Evolutionary conservation across 2,797 vertebrate genomes (phyloP).

Genomic region (Labeo calbasu): DNA sequence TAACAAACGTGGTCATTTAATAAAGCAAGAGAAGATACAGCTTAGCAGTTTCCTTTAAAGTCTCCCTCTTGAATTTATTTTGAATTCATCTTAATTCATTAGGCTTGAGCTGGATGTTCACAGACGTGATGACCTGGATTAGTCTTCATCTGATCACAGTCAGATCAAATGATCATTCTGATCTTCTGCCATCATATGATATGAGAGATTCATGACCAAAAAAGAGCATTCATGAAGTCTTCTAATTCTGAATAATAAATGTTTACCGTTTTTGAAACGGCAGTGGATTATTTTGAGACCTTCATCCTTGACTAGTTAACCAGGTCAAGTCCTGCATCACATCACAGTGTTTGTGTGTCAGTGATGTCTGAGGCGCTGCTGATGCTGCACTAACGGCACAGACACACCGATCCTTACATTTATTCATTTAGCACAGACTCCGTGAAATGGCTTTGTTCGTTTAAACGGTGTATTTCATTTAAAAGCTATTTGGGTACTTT

Average conservation of each 20-base stretch:
- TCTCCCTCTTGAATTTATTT: neutral
- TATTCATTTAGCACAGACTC: neutral
- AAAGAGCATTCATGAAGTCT: neutral
- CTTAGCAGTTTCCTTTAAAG: neutral
- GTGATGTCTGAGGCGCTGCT: neutral
- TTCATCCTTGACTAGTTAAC: neutral
- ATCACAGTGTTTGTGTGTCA: neutral
- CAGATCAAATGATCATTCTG: neutral
- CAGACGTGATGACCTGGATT: neutral
- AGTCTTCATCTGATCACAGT: neutral
- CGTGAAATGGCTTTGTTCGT: neutral
- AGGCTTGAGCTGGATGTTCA: neutral
- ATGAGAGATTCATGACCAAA: neutral
- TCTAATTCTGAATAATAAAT: neutral
- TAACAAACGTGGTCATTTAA: neutral
- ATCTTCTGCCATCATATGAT: neutral
- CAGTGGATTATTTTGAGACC: neutral
- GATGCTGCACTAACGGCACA: neutral
- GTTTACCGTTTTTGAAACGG: neutral
- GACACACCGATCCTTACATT: neutral
- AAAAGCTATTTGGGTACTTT: neutral
- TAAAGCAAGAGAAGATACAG: neutral
- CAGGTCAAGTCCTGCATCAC: neutral
- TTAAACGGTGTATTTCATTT: neutral
- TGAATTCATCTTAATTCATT: neutral